Evolutionary conservation across 2,888 invertebrate genomes (phyloP), one percentile per base, ranked within the genome.

Genomic region (Drosophila paramelanica): DNA sequence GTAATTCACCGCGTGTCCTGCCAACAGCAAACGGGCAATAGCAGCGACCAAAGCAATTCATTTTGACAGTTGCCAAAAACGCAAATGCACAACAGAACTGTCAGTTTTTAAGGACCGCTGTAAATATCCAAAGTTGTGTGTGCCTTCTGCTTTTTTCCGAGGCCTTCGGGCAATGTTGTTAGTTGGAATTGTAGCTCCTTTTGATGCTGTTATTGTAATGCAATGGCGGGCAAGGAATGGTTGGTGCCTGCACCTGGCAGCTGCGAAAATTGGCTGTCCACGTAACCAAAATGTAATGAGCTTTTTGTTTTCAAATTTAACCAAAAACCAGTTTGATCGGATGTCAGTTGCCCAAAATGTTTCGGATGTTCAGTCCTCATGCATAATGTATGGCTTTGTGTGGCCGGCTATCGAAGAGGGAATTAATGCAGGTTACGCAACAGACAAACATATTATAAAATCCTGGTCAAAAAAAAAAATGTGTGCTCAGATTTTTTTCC

Each of bases 231-330:
- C 39, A 43, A 43, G 41, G 42, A 27, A 17, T 52, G 46, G 41
- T 56, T 88, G 51, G 36, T 58, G 57, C 53, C 80, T 82, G 88
- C 62, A 33, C 23, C 50, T 80, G 83, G 62, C 88, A 77, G 68
- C 47, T 85, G 38, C 49, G 60, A 61, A 88, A 88, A 88, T 82
- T 76, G 80, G 71, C 79, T 76, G 71, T 66, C 65, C 60, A 59
- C 45, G 27, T 46, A 55, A 36, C 49, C 51, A 61, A 47, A 59
- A 53, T 33, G 33, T 64, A 75, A 78, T 66, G 66, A 68, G 79
- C 61, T 62, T 84, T 80, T 83, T 67, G 74, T 47, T 68, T 77
- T 51, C 27, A 45, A 36, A 53, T 27, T 33, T 47, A 64, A 64
- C 25, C 53, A 25, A 76, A 31, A 46, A 14, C 47, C 23, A 1